Evolutionary conservation across 2,113 vertebrate species (phyloP).

Genomic region (Hippolais icterina): DNA sequence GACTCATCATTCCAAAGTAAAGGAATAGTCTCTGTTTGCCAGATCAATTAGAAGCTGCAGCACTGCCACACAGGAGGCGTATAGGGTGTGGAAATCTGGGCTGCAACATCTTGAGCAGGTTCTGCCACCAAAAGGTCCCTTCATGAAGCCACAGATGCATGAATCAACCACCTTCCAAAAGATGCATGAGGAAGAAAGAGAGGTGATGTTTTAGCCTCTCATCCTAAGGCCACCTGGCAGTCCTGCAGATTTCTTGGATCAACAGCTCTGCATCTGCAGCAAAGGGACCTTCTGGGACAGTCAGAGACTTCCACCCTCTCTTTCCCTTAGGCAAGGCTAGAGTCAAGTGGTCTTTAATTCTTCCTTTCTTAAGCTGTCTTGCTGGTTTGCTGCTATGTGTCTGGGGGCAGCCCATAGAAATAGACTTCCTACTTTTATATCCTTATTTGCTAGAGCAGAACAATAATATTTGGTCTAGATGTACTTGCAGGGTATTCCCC

Average conservation of each 20-base stretch:
- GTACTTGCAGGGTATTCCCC: not conserved
- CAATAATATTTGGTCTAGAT: not conserved
- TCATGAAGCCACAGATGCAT: not conserved
- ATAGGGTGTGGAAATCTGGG: not conserved
- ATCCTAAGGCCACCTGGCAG: not conserved
- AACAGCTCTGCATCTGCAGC: accelerated
- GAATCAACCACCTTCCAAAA: not conserved
- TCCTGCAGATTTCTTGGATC: not conserved
- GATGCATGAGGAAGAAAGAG: not conserved
- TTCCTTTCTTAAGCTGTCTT: not conserved
- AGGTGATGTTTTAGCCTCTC: accelerated
- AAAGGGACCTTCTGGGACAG: accelerated
- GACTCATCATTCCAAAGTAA: not conserved
- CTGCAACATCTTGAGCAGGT: not conserved
- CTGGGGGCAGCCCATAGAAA: not conserved
- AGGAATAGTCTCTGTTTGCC: not conserved
- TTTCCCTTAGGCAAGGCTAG: not conserved
- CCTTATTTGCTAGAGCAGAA: not conserved
- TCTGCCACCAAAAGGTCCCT: not conserved
- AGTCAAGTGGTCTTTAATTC: not conserved
- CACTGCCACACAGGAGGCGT: accelerated
- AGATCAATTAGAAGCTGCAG: not conserved
- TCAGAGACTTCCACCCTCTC: not conserved
- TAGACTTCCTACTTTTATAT: not conserved
- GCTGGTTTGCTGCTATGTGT: not conserved